These are phyloP conservation scores for Silvanus unidentatus DNA, from an alignment of 2,888 invertebrate genomes.

Conservation along the genomic window DNA sequence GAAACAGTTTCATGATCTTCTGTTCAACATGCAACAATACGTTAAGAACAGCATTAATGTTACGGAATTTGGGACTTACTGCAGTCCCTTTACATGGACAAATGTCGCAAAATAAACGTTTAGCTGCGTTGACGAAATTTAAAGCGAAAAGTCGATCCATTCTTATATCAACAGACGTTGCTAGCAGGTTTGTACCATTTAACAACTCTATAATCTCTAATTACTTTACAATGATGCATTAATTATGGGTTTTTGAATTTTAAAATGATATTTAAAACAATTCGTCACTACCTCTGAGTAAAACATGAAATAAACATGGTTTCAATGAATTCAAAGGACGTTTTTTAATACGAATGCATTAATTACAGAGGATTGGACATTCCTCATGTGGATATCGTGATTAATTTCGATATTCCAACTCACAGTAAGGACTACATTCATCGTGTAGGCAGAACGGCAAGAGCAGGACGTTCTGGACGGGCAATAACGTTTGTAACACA, in stretches of 20 bases:
- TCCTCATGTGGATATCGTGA: slow-evolving; percentile 95
- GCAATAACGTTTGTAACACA: slow-evolving; percentile 96
- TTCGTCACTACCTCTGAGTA: slow-evolving; percentile 41
- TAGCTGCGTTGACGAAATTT: slow-evolving; percentile 94
- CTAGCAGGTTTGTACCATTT: slow-evolving; percentile 65
- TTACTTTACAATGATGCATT: slow-evolving; percentile 24
- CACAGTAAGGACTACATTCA: slow-evolving; percentile 99
- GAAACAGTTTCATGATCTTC: slow-evolving; percentile 96
- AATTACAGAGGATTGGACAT: slow-evolving; percentile 87
- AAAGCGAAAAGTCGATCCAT: slow-evolving; percentile 90
- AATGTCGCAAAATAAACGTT: slow-evolving; percentile 95
- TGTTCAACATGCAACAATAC: slow-evolving; percentile 93
- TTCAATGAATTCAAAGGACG: not conserved
- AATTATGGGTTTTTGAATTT: slow-evolving; percentile 13
- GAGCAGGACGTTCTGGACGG: slow-evolving; percentile 91
- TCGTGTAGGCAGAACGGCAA: slow-evolving; percentile 91
- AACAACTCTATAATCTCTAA: not conserved
- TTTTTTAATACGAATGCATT: slow-evolving; percentile 8
- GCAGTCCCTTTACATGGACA: slow-evolving; percentile 98
- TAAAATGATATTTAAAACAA: slow-evolving; percentile 7
- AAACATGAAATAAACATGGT: slow-evolving; percentile 4
- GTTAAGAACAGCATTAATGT: slow-evolving; percentile 77
- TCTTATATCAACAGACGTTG: slow-evolving; percentile 97
- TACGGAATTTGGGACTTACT: slow-evolving; percentile 84
- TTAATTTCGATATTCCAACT: slow-evolving; percentile 97